These are phyloP conservation scores for Acholoe squamosa DNA, from an alignment of 2,888 invertebrate species.

Conservation along the genomic window DNA sequence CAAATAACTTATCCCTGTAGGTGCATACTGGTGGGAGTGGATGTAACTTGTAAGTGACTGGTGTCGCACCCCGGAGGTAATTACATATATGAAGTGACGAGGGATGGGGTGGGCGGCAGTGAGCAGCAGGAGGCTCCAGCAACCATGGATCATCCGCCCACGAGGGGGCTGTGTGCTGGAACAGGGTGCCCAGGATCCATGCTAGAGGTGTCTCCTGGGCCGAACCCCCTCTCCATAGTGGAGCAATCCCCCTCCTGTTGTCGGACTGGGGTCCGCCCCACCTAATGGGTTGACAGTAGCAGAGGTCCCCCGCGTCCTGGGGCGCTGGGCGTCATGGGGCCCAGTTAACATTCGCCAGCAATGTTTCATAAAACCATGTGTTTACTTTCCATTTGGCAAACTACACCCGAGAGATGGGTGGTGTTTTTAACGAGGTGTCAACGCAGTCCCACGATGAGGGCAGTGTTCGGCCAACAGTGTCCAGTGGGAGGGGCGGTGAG, in stretches of 20 bases:
- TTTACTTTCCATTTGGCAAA: constrained; percentile 60
- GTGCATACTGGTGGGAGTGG: no score
- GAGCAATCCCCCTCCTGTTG: not conserved
- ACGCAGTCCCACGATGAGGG: constrained; percentile 12
- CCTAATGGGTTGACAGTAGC: constrained; percentile 56
- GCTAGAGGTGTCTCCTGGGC: constrained; percentile 4
- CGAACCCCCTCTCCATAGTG: not conserved
- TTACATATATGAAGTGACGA: not conserved
- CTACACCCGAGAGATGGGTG: constrained; percentile 30
- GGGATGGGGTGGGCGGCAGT: not conserved
- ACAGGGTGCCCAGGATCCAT: not conserved
- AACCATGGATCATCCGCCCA: constrained; percentile 23
- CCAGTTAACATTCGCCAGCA: constrained; percentile 45
- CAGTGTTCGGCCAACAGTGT: constrained; percentile 4
- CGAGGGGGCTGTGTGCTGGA: not conserved
- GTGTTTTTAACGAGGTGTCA: constrained; percentile 59
- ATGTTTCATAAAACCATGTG: constrained; percentile 61
- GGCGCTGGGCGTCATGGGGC: not conserved
- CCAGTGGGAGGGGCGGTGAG: not conserved
- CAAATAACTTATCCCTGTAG: no score
- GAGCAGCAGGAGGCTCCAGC: not conserved
- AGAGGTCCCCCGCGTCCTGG: not conserved
- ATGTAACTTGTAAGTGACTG: not conserved
- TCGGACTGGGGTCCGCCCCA: not conserved
- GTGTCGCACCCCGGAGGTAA: not conserved